These are phyloP conservation scores for Pogona vitticeps DNA, from an alignment of 2,113 vertebrate species.

Conservation along the genomic window DNA sequence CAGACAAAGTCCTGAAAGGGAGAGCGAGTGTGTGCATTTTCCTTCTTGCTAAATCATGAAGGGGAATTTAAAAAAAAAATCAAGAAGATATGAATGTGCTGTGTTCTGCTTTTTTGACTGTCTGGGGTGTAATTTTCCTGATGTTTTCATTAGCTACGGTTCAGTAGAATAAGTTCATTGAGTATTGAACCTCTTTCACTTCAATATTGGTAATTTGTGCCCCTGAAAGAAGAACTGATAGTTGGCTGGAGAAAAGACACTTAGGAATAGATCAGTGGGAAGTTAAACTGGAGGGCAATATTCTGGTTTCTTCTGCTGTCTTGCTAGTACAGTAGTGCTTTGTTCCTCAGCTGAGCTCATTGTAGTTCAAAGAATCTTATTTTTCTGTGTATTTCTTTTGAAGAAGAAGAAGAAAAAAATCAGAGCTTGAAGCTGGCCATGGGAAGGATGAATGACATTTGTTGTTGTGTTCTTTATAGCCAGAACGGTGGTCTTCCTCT, in stretches of 20 bases:
- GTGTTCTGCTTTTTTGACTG: conserved; percentile 26
- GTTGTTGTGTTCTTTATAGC: conserved; percentile 54
- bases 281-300: conserved; percentile 30
- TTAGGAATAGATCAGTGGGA: conserved; percentile 55
- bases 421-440: conserved; percentile 44
- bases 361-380: conserved; percentile 27
- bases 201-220: conserved; percentile 46
- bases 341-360: background rate
- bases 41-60: background rate
- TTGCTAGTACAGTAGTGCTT: background rate
- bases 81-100: conserved; percentile 28
- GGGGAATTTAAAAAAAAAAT: background rate
- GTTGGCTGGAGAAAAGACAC: conserved; percentile 39
- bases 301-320: conserved; percentile 8
- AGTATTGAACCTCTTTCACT: conserved; percentile 58
- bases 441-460: conserved; percentile 56
- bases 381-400: conserved; percentile 31
- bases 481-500: background rate
- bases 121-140: conserved; percentile 31
- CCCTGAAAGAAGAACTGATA: conserved; percentile 43
- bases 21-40: background rate
- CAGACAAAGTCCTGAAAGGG: background rate
- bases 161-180: conserved; percentile 45
- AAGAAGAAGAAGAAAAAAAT: conserved; percentile 33
- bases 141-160: conserved; percentile 24